Base-by-base conservation (phyloP, 92 coral and sea anemone genomes). In the Micromussa lordhowensis region DNA sequence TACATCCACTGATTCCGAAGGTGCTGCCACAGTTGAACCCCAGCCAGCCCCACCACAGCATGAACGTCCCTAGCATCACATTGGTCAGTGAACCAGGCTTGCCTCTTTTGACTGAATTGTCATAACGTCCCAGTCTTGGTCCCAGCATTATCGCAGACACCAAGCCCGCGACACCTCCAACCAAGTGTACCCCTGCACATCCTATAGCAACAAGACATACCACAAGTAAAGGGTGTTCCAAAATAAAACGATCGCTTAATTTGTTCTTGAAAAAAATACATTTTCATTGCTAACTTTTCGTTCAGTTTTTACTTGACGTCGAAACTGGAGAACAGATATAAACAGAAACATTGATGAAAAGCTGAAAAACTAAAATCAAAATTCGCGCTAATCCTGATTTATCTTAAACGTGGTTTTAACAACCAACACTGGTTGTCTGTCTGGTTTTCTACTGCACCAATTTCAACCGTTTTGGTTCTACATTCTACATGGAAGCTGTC, bases 31-130 rank as follows among this genome's bases (percentile, higher is more conserved):
- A 96, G 91, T 96, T 94, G 82, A 96, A 96, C 3, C 96, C 96
- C 18, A 96, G 94, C 96, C 96, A 96, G 68, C 95, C 95, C 96
- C 95, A 92, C 96, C 98, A 95, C 86, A 95, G 54, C 98, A 95
- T 95, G 70, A 95, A 95, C 40, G 98, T 95, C 2, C 98, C 98
- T 15, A 95, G 91, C 57, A 95, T 84, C 15, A 92, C 98, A 75
- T 94, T 94, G 22, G 95, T 96, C 12, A 94, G 95, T 1, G 98
- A 96, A 9, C 95, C 95, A 85, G 93, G 88, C 58, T 88, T 73
- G 3, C 82, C 87, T 12, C 89, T 92, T 34, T 80, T 75, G 21
- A 96, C 96, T 51, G 93, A 78, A 54, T 88, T 90, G 82, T 96
- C 94, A 91, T 90, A 96, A 63, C 92, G 82, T 18, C 93, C 95